Evolutionary conservation across 2,797 vertebrate species (phyloP), one percentile per base, ranked within the genome.

Genomic region (Argyrosomus regius): DNA sequence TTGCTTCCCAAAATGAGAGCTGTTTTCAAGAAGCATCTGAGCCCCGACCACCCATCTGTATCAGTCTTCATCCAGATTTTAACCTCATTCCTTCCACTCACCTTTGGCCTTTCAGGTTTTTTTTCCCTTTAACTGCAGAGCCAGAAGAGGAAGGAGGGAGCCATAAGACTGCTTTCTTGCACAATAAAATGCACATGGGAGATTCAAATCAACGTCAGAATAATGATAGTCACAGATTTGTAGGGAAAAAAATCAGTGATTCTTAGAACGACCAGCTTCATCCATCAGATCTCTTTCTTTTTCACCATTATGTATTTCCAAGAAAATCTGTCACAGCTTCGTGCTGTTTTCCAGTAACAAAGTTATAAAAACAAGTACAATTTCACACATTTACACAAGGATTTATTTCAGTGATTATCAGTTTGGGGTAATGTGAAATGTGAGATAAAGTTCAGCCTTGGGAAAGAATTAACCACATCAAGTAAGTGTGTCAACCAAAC

Each of bases 51-150:
- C 67, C 82, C 75, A 45, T 70, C 63, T 81, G 52, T 31, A 62
- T 86, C 80, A 60, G 20, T 86, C 76, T 74, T 67, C 59, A 63
- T 77, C 64, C 60, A 61, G 45, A 59, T 46, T 63, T 80, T 83
- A 65, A 68, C n/a, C 54, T 75, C 77, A 78, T 88, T 89, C 63
- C 52, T 67, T 62, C 70, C 58, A 63, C 61, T 78, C 75, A 75
- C 81, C 77, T 88, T 66, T 84, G 72, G 60, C 81, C 78, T 64
- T 58, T 57, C 3, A 6, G 28, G 3, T 57, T 72, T 57, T 56
- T 41, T n/a, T 59, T 58, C 16, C 18, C 59, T 70, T 53, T 24
- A 50, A 59, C 31, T 17, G 31, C 60, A 31, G 11, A 66, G 72
- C n/a, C 65, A 60, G 68, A 63, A 52, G 12, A 24, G 4, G 22